Evolutionary conservation across 2,797 vertebrate genomes (phyloP), one percentile per base, ranked within the genome.

Genomic region (Neosalanx taihuensis): DNA sequence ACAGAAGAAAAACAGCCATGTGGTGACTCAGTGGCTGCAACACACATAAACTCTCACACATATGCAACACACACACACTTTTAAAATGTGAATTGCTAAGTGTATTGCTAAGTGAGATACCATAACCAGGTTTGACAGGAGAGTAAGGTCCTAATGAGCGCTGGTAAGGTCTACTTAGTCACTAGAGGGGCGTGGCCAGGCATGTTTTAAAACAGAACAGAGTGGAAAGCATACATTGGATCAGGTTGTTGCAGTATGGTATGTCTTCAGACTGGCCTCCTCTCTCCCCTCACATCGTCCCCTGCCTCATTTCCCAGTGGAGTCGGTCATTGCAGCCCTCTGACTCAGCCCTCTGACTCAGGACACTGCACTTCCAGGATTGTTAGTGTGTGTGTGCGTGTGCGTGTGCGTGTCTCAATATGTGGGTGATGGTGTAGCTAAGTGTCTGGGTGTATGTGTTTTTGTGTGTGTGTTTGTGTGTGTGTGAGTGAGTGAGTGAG

Each of bases 221-320:
- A 26, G 63, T 71, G 73, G 75, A 83, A 87, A 89, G 84, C 77
- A 85, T 71, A 73, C 73, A 67, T 67, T 77, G 63, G 73, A 83
- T 81, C 72, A 72, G 73, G 53, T 72, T 83, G 76, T 76, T 83
- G 81, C 75, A 86, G 76, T 33, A 62, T 67, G 51, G 65, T 0
- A 13, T 56, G 33, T 81, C 79, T 74, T 81, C 67, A 61, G 71
- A 37, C 70, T 69, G 72, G 72, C 72, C 78, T 80, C 77, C 76
- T 80, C 80, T 71, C 7, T 72, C 72, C 49, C 73, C 33, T 57
- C 74, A 73, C 75, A 76, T 68, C 58, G 69, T 72, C 41, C 9
- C 66, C 83, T 70, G 76, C 86, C 88, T 83, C 81, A 89, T 87
- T 87, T 88, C 88, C 83, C 78, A 72, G 64, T 70, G 74, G 87